phyloP scores from a whole-genome alignment of 2,888 invertebrate genomes.

The Carpatolechia fugitivella region DNA sequence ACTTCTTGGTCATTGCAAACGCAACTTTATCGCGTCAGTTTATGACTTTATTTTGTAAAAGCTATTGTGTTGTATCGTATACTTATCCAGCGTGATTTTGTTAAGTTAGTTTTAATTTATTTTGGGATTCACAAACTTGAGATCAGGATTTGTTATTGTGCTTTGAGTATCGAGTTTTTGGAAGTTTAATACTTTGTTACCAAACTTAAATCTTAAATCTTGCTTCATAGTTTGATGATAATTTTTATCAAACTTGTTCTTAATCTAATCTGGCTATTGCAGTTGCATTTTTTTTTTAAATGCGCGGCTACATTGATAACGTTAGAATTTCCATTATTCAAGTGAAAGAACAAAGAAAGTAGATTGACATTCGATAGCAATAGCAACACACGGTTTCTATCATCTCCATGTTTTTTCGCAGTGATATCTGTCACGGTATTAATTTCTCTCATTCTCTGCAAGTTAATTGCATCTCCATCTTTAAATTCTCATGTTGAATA shows the following conservation, averaged over 20 bases:
- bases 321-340: background rate
- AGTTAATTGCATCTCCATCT: constrained; percentile 40
- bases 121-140: constrained; percentile 56
- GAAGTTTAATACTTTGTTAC: constrained; percentile 19
- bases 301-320: background rate
- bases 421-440: constrained; percentile 41
- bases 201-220: no score
- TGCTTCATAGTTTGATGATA: no score
- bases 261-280: background rate
- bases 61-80: constrained; percentile 31
- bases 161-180: constrained; percentile 30
- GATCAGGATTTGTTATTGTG: constrained; percentile 36
- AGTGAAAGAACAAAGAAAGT: constrained; percentile 29
- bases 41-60: constrained; percentile 34
- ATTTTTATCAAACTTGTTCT: background rate
- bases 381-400: constrained; percentile 38
- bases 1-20: constrained; percentile 41
- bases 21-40: constrained; percentile 34
- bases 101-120: constrained; percentile 60
- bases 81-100: constrained; percentile 48
- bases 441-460: constrained; percentile 57
- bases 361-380: constrained; percentile 19
- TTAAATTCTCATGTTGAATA: constrained; percentile 49
- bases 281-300: background rate
- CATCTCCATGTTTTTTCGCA: constrained; percentile 34